These are phyloP conservation scores for Diacarnus erythraeanus DNA, from an alignment of 37 sponge, comb jelly and placozoan genomes.

Conservation along the genomic window DNA sequence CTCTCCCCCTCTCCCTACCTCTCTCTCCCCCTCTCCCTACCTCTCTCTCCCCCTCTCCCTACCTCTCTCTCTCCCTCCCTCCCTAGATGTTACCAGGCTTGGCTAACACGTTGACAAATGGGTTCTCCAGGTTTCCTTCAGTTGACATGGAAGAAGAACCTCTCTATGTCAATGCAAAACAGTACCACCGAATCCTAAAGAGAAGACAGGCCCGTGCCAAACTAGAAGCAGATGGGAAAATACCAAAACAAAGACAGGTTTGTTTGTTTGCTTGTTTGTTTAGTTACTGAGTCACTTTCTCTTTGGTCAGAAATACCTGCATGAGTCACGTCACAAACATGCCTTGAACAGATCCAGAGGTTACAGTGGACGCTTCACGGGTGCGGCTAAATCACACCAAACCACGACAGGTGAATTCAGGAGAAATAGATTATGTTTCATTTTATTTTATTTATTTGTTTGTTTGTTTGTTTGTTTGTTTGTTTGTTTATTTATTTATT, in stretches of 20 bases:
- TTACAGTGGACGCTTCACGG: conserved; percentile 80
- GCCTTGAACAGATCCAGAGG: conserved; percentile 80
- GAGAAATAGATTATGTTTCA: no score
- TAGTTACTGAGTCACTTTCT: background rate
- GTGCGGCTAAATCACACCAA: background rate
- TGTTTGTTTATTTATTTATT: no score
- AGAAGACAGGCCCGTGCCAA: conserved; percentile 91
- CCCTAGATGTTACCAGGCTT: conserved; percentile 47
- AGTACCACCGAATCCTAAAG: conserved; percentile 95
- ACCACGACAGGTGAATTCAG: background rate
- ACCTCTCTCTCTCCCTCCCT: background rate
- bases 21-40: no score
- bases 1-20: no score
- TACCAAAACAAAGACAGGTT: conserved; percentile 93
- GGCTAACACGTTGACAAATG: conserved; percentile 15
- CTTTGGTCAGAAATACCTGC: conserved; percentile 82
- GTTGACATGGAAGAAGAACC: conserved; percentile 91
- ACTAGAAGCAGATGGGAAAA: conserved; percentile 90
- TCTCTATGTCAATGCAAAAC: conserved; percentile 97
- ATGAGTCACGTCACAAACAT: conserved; percentile 92
- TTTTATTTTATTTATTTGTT: no score
- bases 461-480: no score
- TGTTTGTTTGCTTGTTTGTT: background rate
- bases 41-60: no score
- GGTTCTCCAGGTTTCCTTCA: conserved; percentile 34